Conservation (phyloP, 2,113 vertebrate species). For the Ameiurus melas region DNA sequence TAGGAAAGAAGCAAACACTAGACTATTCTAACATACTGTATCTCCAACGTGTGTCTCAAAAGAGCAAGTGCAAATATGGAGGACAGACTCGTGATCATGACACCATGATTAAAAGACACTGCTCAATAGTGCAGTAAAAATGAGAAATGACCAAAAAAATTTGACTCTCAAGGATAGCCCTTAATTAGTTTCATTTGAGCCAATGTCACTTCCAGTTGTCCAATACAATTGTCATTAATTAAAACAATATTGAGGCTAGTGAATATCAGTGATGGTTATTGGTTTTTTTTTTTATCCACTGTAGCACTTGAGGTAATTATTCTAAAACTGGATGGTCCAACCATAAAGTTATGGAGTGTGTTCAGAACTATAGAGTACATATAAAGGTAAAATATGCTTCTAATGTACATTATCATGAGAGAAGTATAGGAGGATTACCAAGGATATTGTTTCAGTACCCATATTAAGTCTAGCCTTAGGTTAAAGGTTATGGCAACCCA, state of each 20-base stretch:
- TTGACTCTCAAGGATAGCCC: slow-evolving; percentile 24
- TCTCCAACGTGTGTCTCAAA: not conserved
- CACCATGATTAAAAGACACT: not conserved
- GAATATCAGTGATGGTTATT: slow-evolving; percentile 28
- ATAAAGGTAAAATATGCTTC: not conserved
- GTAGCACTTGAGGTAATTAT: slow-evolving; percentile 14
- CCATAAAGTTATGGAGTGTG: not conserved
- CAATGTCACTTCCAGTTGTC: slow-evolving; percentile 30
- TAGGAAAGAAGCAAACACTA: slow-evolving; percentile 12
- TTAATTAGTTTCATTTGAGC: slow-evolving; percentile 42
- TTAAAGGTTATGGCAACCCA: not conserved
- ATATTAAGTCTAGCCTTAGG: slow-evolving; percentile 23
- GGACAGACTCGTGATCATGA: not conserved
- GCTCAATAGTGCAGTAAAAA: slow-evolving; percentile 1
- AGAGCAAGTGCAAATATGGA: not conserved
- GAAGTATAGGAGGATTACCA: not conserved
- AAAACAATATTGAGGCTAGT: slow-evolving; percentile 48
- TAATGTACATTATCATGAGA: not conserved
- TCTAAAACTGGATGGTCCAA: not conserved
- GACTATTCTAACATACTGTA: not conserved
- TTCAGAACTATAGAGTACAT: not conserved
- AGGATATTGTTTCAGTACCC: not conserved
- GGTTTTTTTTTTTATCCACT: not conserved
- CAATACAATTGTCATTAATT: slow-evolving; percentile 50
- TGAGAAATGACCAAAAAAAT: not conserved